These are phyloP conservation scores for Delia radicum DNA, from an alignment of 1,140 invertebrate species.

Conservation along the genomic window DNA sequence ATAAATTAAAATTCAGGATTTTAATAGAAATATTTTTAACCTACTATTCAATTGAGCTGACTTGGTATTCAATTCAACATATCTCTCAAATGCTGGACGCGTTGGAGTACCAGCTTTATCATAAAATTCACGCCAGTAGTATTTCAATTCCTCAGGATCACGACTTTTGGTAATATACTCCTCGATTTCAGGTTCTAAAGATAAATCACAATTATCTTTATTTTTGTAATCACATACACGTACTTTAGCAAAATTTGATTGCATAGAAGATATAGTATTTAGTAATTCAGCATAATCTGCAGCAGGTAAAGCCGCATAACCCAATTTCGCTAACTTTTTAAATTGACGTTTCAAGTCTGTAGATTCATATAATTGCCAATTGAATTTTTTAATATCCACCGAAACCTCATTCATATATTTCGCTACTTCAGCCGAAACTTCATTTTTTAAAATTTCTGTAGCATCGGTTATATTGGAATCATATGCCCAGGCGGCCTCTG, in stretches of 20 bases:
- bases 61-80: conserved; percentile 76
- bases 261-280: conserved; percentile 70
- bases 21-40: no score
- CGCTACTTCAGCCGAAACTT: conserved; percentile 51
- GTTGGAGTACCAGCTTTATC: conserved; percentile 71
- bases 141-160: conserved; percentile 71
- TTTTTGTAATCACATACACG: conserved; percentile 76
- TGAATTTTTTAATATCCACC: conserved; percentile 63
- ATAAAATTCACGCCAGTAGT: conserved; percentile 79
- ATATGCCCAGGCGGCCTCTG: conserved; percentile 68
- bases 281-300: conserved; percentile 66
- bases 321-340: conserved; percentile 66
- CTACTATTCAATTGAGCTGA: conserved; percentile 72
- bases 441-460: conserved; percentile 64
- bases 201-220: conserved; percentile 67
- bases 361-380: conserved; percentile 65
- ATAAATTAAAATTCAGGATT: no score
- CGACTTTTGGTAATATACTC: conserved; percentile 66
- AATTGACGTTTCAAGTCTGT: conserved; percentile 67
- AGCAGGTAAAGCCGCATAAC: conserved; percentile 69
- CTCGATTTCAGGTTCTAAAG: conserved; percentile 75
- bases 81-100: conserved; percentile 67
- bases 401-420: conserved; percentile 51
- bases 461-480: conserved; percentile 72
- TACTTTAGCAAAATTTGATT: conserved; percentile 75